Evolutionary conservation across 53 echinoderm and acorn worm species (phyloP).

Genomic region (Mesocentrotus franciscanus): DNA sequence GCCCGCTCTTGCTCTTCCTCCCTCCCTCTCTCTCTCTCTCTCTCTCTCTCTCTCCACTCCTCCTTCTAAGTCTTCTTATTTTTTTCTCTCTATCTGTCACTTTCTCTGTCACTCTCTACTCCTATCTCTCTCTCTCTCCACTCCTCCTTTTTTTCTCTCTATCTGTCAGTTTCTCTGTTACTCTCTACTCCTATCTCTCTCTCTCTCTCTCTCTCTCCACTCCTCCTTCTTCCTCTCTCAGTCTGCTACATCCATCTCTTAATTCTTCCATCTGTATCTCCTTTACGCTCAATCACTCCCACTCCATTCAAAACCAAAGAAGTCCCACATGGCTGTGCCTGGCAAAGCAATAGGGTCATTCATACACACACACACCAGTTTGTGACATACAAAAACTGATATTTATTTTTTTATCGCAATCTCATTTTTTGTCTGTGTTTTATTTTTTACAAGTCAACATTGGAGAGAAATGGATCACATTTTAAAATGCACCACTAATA

Average conservation of each 20-base stretch:
- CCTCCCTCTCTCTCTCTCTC: neutral
- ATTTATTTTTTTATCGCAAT: no score
- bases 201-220: neutral
- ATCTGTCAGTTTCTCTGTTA: neutral
- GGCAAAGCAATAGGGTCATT: slow-evolving; percentile 6
- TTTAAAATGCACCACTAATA: no score
- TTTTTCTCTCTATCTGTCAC: no score
- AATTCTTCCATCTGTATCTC: neutral
- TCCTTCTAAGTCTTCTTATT: no score
- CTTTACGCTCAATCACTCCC: slow-evolving; percentile 28
- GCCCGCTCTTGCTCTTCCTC: neutral
- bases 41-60: no score
- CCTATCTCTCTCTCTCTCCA: neutral
- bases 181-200: neutral
- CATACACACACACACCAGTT: neutral
- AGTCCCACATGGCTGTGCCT: neutral
- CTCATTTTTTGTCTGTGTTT: no score
- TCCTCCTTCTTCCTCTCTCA: neutral
- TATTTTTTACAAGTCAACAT: no score
- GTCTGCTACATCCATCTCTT: neutral
- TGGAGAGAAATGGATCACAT: no score
- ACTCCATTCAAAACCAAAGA: neutral
- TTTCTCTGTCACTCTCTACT: neutral
- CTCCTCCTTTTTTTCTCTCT: neutral
- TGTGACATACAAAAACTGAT: neutral